Evolutionary conservation across 1,140 invertebrate species (phyloP).

Genomic region (Orchestia grillus): DNA sequence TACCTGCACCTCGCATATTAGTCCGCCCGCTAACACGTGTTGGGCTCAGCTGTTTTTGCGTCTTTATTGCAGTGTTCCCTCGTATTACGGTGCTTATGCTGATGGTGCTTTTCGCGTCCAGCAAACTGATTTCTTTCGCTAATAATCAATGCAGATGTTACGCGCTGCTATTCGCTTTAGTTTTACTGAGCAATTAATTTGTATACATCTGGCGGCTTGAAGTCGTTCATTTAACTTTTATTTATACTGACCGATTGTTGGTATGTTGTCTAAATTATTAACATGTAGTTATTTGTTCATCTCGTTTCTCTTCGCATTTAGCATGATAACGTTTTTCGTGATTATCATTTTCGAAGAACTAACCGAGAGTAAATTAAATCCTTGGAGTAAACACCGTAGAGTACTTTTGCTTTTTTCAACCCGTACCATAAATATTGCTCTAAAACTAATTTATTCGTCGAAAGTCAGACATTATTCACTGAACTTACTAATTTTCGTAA

Average conservation of each 20-base stretch:
- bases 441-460: no score
- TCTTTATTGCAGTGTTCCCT: not conserved
- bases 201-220: no score
- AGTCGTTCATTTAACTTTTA: not conserved
- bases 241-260: not conserved
- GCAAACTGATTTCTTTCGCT: not conserved
- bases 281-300: not conserved
- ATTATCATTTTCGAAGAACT: not conserved
- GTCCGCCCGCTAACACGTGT: not conserved
- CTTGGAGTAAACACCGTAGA: slow-evolving; percentile 5
- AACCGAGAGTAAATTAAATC: slow-evolving; percentile 6
- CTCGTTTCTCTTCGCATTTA: not conserved
- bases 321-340: not conserved
- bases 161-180: not conserved
- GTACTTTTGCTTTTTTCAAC: not conserved
- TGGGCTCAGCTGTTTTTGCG: not conserved
- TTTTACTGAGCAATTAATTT: no score
- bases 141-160: not conserved
- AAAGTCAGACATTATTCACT: no score
- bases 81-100: not conserved
- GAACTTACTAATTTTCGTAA: no score
- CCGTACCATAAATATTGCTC: not conserved
- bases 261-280: not conserved
- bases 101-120: not conserved
- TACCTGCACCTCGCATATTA: not conserved